Conservation (phyloP, 1,140 invertebrate genomes). For the Ephestia elutella region DNA sequence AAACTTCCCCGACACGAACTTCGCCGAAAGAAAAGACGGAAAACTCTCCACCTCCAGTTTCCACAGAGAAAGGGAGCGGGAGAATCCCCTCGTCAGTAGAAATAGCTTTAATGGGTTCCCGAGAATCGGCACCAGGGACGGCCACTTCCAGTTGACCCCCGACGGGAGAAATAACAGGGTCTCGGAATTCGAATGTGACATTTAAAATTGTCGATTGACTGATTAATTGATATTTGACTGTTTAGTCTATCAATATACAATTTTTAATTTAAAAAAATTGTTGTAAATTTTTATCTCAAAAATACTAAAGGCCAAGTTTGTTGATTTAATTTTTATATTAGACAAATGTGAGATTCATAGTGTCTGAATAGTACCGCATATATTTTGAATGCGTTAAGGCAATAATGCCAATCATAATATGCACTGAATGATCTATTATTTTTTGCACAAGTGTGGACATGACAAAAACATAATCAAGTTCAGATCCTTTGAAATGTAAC, state of each 20-base stretch:
- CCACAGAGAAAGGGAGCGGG: constrained; percentile 62
- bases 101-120: constrained; percentile 70
- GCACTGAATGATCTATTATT: constrained; percentile 40
- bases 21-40: constrained; percentile 60
- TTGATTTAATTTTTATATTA: neutral
- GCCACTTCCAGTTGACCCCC: constrained; percentile 58
- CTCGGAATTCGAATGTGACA: constrained; percentile 78
- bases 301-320: neutral
- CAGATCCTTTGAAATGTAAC: constrained; percentile 37
- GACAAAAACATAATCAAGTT: constrained; percentile 45
- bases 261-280: constrained; percentile 8
- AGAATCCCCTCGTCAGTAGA: constrained; percentile 62
- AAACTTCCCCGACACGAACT: constrained; percentile 57
- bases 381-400: constrained; percentile 15
- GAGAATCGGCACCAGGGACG: constrained; percentile 48
- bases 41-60: constrained; percentile 69
- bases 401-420: constrained; percentile 20
- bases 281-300: neutral
- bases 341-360: neutral
- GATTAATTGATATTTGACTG: constrained; percentile 8
- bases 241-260: constrained; percentile 6
- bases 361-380: constrained; percentile 2
- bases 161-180: constrained; percentile 72
- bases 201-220: constrained; percentile 48
- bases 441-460: constrained; percentile 32